Conservation (phyloP, 2,797 vertebrate genomes). For the Diplodus sargus region DNA sequence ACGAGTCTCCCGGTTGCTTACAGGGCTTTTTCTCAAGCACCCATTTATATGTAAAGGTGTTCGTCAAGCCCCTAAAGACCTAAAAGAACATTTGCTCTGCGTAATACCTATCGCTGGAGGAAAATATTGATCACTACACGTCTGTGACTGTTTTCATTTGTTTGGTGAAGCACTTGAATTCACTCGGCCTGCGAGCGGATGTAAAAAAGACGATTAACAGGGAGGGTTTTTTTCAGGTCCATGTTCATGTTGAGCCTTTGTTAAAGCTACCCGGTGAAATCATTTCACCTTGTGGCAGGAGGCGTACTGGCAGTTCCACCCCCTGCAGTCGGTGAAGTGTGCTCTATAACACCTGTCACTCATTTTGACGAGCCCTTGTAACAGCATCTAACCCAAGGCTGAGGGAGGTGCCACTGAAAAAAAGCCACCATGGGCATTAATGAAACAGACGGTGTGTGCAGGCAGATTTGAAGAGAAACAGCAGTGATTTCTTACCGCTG, state of each 20-base stretch:
- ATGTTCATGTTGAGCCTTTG: not conserved
- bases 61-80: conserved; percentile 11
- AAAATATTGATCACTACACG: conserved; percentile 12
- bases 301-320: conserved; percentile 24
- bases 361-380: conserved; percentile 53
- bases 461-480: conserved; percentile 29
- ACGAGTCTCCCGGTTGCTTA: conserved; percentile 39
- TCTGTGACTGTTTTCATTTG: conserved; percentile 19
- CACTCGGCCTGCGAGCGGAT: not conserved
- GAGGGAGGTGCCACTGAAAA: conserved; percentile 33
- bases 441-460: conserved; percentile 48
- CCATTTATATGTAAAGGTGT: conserved; percentile 37
- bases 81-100: conserved; percentile 30
- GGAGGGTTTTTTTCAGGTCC: not conserved
- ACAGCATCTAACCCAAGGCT: conserved; percentile 27
- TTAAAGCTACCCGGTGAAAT: conserved; percentile 21
- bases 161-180: conserved; percentile 17
- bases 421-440: conserved; percentile 28
- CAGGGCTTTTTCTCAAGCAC: conserved; percentile 40
- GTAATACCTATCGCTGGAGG: conserved; percentile 12
- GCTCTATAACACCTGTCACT: conserved; percentile 50
- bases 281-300: conserved; percentile 21
- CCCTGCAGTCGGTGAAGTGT: conserved; percentile 40
- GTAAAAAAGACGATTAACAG: conserved; percentile 1
- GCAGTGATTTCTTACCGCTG: conserved; percentile 39